Evolutionary conservation across 1,140 invertebrate genomes (phyloP).

Genomic region (Drosophila lacteicornis): DNA sequence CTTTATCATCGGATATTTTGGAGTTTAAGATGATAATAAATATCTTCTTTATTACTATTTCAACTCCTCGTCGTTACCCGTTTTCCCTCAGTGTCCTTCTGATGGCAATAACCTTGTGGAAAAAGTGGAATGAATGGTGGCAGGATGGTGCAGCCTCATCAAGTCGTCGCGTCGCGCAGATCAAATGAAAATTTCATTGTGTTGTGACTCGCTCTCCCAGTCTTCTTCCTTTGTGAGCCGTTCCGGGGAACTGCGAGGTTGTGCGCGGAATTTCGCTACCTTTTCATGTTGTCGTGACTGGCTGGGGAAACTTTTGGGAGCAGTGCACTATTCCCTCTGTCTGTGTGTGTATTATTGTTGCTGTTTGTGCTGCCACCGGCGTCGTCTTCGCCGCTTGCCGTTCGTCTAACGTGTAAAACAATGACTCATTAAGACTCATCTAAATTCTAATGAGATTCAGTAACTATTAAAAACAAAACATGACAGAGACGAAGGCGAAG

Average conservation of each 20-base stretch:
- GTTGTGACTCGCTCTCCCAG: conserved; percentile 45
- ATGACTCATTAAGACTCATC: conserved; percentile 85
- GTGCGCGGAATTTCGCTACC: conserved; percentile 50
- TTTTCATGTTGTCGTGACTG: conserved; percentile 65
- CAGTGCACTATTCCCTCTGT: conserved; percentile 30
- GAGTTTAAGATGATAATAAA: no score
- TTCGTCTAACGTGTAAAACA: conserved; percentile 84
- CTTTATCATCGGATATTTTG: no score
- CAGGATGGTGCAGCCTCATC: conserved; percentile 54
- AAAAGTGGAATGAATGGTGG: neutral
- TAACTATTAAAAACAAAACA: conserved; percentile 84
- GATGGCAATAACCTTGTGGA: conserved; percentile 49
- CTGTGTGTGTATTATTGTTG: conserved; percentile 22
- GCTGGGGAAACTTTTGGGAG: conserved; percentile 35
- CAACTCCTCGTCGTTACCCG: no score
- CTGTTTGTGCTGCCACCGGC: conserved; percentile 46
- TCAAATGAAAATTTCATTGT: conserved; percentile 84
- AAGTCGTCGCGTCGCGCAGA: conserved; percentile 72
- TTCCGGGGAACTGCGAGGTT: conserved; percentile 16
- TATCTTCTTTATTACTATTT: no score
- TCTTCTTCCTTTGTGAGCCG: conserved; percentile 29
- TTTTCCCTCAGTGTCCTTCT: conserved; percentile 5
- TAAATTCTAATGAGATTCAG: conserved; percentile 85
- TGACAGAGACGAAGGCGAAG: conserved; percentile 51
- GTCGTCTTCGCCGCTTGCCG: conserved; percentile 43